Conservation (phyloP, 2,888 invertebrate genomes). For the Gandaritis pyraliata region DNA sequence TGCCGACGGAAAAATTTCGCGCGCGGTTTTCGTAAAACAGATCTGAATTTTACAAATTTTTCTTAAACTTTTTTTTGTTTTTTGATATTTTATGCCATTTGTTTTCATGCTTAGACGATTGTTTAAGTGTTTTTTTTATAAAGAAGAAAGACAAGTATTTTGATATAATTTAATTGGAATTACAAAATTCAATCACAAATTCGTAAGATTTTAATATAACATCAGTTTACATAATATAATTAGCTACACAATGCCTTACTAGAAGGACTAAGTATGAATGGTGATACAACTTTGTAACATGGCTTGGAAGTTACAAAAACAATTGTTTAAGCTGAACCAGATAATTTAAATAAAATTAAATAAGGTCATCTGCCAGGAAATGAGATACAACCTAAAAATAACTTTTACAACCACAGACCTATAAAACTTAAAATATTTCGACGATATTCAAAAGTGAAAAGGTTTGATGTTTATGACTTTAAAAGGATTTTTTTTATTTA, state of each 20-base stretch:
- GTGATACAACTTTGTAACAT: background rate
- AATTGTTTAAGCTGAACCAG: background rate
- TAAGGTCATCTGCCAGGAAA: constrained; percentile 61
- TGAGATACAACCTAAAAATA: constrained; percentile 41
- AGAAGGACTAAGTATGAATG: too few relatives aligned
- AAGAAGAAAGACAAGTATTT: too few relatives aligned
- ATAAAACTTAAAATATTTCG: constrained; percentile 18
- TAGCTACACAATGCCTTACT: too few relatives aligned
- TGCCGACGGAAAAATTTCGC: constrained; percentile 74
- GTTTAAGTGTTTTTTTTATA: too few relatives aligned
- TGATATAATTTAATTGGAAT: too few relatives aligned
- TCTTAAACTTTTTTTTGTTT: background rate
- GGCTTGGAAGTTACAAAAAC: too few relatives aligned
- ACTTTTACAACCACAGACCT: constrained; percentile 25
- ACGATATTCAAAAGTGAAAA: constrained; percentile 9
- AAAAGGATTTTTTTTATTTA: background rate
- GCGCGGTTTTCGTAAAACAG: constrained; percentile 34
- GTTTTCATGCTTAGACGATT: too few relatives aligned
- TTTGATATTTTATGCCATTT: background rate
- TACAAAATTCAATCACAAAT: too few relatives aligned
- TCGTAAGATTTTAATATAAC: too few relatives aligned
- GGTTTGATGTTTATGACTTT: constrained; percentile 7
- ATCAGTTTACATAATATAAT: too few relatives aligned
- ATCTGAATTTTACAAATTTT: background rate
- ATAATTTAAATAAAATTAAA: constrained; percentile 35